phyloP scores from a whole-genome alignment of 2,797 vertebrate species.

The Triplophysa bombifrons region DNA sequence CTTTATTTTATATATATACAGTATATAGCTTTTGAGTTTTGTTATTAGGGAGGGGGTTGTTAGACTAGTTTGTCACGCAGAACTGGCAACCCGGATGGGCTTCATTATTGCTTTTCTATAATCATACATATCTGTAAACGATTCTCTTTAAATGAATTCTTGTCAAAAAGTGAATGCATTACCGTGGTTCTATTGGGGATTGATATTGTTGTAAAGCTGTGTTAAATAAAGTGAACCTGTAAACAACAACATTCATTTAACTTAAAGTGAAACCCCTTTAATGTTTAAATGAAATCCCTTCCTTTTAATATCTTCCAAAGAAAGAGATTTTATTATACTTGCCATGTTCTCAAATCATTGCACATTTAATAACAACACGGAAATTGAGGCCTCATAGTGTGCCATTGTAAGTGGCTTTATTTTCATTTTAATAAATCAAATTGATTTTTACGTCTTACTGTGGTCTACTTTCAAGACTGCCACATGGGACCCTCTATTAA shows the following conservation, averaged over 20 bases:
- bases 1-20: too few species aligned
- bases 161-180: not conserved
- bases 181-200: not conserved
- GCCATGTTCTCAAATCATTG: conserved; percentile 28
- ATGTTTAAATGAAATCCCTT: not conserved
- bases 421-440: conserved; percentile 3
- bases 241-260: not conserved
- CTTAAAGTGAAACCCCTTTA: not conserved
- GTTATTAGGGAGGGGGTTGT: too few species aligned
- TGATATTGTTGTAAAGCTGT: not conserved
- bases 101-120: too few species aligned
- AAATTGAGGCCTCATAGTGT: conserved; percentile 12
- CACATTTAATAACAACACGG: not conserved
- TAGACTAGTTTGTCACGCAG: too few species aligned
- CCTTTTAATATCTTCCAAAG: conserved; percentile 35
- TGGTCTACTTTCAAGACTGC: not conserved
- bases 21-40: too few species aligned
- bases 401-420: conserved; percentile 8
- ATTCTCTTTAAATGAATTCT: too few species aligned
- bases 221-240: not conserved
- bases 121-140: too few species aligned
- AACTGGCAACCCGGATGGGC: too few species aligned
- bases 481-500: not conserved
- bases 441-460: conserved; percentile 1
- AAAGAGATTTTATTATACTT: conserved; percentile 28